These are phyloP conservation scores for Tragelaphus oryx DNA, from an alignment of 2,797 vertebrate species.

Conservation along the genomic window DNA sequence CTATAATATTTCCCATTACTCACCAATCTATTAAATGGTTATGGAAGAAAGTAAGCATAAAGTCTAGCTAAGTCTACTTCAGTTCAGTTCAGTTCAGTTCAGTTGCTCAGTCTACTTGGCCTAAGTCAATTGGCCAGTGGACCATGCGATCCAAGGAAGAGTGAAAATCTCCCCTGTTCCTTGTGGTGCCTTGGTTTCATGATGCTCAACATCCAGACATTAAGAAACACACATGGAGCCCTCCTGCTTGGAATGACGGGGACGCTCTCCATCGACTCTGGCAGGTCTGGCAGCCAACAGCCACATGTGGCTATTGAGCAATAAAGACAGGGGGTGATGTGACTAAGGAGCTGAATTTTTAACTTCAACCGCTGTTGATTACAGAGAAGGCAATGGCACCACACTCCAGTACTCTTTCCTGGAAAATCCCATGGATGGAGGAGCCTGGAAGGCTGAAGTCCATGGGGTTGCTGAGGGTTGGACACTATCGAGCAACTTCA, in stretches of 20 bases:
- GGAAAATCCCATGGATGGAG: too few species aligned
- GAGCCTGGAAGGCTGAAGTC: too few species aligned
- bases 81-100: too few species aligned
- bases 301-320: background rate
- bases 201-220: background rate
- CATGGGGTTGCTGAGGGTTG: too few species aligned
- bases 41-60: background rate
- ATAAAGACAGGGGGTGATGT: background rate
- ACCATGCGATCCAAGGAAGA: background rate
- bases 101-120: background rate
- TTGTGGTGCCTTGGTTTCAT: background rate
- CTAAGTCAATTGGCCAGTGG: background rate
- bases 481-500: fast-evolving
- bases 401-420: too few species aligned
- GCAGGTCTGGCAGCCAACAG: background rate
- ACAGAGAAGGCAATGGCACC: too few species aligned
- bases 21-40: fast-evolving
- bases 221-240: background rate
- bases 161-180: background rate
- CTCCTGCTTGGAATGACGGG: background rate
- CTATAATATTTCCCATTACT: background rate
- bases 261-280: background rate
- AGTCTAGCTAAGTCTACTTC: background rate
- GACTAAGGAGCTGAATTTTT: background rate
- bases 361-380: background rate